Percentiles rank a stretch among this genome's conserved stretches.
phyloP scores from a whole-genome alignment of 2,113 vertebrate species.

The Trematomus loennbergii region DNA sequence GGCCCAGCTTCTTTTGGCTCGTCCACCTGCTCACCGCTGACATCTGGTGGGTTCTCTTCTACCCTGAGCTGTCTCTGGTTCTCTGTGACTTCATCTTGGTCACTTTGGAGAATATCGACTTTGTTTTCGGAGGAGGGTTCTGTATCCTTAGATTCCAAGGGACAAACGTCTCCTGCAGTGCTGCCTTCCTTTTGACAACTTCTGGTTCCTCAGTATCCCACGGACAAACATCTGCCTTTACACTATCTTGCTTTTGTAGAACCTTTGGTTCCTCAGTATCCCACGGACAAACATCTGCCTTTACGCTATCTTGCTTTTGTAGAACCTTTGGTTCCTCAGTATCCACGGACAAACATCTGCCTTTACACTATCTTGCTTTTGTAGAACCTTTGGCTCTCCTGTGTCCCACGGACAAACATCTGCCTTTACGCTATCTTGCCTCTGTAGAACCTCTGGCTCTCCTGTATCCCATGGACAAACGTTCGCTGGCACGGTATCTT shows the following conservation, averaged over 20 bases:
- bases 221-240: too few relatives aligned
- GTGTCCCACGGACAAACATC: slow-evolving; percentile 76
- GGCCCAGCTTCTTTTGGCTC: slow-evolving; percentile 70
- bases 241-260: slow-evolving; percentile 33
- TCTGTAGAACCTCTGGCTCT: too few relatives aligned
- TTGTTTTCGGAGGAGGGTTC: slow-evolving; percentile 9
- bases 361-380: slow-evolving; percentile 36
- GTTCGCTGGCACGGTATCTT: slow-evolving; percentile 27
- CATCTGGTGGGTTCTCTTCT: slow-evolving; percentile 33
- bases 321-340: slow-evolving; percentile 22
- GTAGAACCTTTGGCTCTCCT: slow-evolving; percentile 12
- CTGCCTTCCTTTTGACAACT: slow-evolving; percentile 28
- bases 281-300: slow-evolving; percentile 67
- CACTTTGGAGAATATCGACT: slow-evolving; percentile 2
- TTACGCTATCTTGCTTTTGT: slow-evolving; percentile 15
- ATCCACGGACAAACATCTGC: slow-evolving; percentile 71
- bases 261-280: slow-evolving; percentile 49
- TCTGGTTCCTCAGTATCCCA: slow-evolving; percentile 46
- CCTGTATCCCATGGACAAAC: slow-evolving; percentile 57
- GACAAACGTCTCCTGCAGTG: slow-evolving; percentile 42
- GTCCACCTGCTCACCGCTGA: slow-evolving; percentile 37
- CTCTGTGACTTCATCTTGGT: slow-evolving; percentile 30
- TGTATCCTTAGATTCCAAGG: slow-evolving; percentile 37
- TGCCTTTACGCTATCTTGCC: not conserved
- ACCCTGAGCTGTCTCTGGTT: not conserved